Base-by-base conservation (phyloP, 2,888 invertebrate genomes). In the Aricia artaxerxes region DNA sequence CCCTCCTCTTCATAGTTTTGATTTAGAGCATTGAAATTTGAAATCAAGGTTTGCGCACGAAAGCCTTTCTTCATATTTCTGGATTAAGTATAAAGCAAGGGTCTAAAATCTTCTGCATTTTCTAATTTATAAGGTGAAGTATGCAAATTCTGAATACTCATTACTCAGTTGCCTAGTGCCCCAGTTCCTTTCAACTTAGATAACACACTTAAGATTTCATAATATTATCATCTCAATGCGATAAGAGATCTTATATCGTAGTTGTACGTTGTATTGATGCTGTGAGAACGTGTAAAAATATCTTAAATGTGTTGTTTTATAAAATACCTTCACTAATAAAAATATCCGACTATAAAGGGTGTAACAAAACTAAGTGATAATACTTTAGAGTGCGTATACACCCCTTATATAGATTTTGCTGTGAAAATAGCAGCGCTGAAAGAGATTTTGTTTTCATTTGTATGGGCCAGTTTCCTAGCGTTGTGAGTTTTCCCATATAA, bases 201-300 rank as follows among this genome's bases (percentile, higher is more conserved):
- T 69, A 35, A 35, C 69, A 69, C 69, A 35, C 69, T 64, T 31
- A 69, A 69, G 64, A 69, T 69, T 69, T 35, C 31, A 11, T 35
- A 24, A 24, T 24, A 24, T 38, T 38, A 38, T 38, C 4, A 69
- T 69, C 69, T 69, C 31, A 13, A 35, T 69, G 69, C 13, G 69
- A 69, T 69, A 69, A 69, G 11, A 35, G 69, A 69, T 69, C 31
- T 35, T 35, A 35, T 69, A 69, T 35, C 35, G 31, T 4, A 35
- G 69, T 69, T 69, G 69, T 31, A 11, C 31, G 11, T 31, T 13
- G 35, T 69, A 31, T 13, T 64, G 61, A 57, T 31, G 11, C 31
- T 24, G 31, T 35, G 35, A 11, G 13, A 35, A 69, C 69, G 69
- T 69, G 35, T 6, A 11, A 35, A 35, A 69, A 69, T 24, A 4